Evolutionary conservation across 2,113 vertebrate species (phyloP).

Genomic region (Perccottus glenii): DNA sequence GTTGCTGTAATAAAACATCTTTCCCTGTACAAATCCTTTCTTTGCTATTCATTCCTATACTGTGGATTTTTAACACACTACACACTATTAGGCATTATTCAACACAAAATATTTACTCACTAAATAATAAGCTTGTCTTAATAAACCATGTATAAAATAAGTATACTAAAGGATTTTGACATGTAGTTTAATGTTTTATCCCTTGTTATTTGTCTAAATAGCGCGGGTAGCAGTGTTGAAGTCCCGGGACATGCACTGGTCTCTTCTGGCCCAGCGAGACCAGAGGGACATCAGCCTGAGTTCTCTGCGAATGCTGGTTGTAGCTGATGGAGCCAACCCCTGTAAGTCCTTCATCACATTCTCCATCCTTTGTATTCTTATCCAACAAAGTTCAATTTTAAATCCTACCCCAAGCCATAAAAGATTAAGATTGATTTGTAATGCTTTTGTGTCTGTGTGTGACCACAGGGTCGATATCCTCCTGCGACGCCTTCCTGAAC

Average conservation of each 20-base stretch:
- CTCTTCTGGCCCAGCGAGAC: constrained; percentile 92
- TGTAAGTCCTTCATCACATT: constrained; percentile 81
- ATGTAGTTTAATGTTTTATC: too few relatives aligned
- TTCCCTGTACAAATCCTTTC: too few relatives aligned
- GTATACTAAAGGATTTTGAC: too few relatives aligned
- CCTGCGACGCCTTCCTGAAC: constrained; percentile 96
- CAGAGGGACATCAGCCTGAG: constrained; percentile 92
- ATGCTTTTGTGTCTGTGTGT: constrained; percentile 14
- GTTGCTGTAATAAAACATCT: too few relatives aligned
- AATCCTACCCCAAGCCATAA: constrained; percentile 12
- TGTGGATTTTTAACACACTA: too few relatives aligned
- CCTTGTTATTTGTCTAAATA: constrained; percentile 46
- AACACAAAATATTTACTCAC: too few relatives aligned
- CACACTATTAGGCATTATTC: too few relatives aligned
- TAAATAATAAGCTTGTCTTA: too few relatives aligned
- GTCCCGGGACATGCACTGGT: constrained; percentile 98
- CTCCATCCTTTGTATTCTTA: constrained; percentile 11
- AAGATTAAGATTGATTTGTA: constrained; percentile 22
- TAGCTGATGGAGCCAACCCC: constrained; percentile 96
- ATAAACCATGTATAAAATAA: too few relatives aligned
- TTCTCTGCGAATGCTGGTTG: constrained; percentile 92
- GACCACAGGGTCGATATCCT: constrained; percentile 92
- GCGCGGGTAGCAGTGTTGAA: constrained; percentile 91
- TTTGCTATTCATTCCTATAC: too few relatives aligned
- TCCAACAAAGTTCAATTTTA: not conserved